These are phyloP conservation scores for Magallana gigas DNA, from an alignment of 1,140 invertebrate species.

Conservation along the genomic window DNA sequence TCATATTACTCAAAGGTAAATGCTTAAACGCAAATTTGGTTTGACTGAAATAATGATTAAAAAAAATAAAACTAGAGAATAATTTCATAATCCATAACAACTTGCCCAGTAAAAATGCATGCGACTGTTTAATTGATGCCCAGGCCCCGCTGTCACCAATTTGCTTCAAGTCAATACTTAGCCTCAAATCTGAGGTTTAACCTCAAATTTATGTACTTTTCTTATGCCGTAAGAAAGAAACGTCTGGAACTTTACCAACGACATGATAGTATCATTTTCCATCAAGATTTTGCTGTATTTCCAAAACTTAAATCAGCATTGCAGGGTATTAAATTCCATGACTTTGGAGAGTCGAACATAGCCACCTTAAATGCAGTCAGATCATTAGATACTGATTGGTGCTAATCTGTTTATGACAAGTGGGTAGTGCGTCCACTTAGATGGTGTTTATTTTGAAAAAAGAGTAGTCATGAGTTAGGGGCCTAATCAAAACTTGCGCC, in stretches of 20 bases:
- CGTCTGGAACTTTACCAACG: not conserved
- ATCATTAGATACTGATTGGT: not conserved
- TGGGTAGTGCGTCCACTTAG: not conserved
- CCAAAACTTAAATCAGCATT: not conserved
- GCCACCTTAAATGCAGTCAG: not conserved
- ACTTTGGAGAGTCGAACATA: not conserved
- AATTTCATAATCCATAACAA: no score
- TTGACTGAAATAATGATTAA: no score
- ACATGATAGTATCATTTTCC: not conserved
- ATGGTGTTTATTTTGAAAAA: not conserved
- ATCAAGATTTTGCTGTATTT: slow-evolving; percentile 40
- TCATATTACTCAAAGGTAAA: not conserved
- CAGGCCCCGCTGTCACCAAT: no score
- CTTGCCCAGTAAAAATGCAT: no score
- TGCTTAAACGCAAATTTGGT: no score
- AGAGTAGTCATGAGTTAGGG: no score
- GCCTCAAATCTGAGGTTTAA: not conserved
- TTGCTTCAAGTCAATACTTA: no score
- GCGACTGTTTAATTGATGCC: no score
- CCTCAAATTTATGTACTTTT: not conserved
- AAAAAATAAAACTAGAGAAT: no score
- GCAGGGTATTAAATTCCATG: not conserved
- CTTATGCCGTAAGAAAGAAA: slow-evolving; percentile 29
- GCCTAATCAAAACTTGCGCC: no score
- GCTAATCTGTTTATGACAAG: not conserved